A percentile compares a stretch with the other conserved stretches of the same genome.
Evolutionary conservation across 1,140 invertebrate genomes (phyloP).

Genomic region (Apis laboriosa): DNA sequence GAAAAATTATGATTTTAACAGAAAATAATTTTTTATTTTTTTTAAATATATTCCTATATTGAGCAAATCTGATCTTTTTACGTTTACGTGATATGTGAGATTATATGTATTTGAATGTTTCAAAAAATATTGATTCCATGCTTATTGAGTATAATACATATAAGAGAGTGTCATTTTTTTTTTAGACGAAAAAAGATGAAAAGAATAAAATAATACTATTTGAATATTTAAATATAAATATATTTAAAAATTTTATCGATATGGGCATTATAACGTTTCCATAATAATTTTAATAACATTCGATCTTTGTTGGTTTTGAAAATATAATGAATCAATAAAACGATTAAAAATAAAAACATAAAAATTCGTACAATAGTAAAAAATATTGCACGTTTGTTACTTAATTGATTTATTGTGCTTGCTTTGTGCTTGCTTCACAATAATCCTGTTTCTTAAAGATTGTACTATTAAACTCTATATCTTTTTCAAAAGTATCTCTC

Average conservation of each 20-base stretch:
- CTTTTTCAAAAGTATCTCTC: neutral
- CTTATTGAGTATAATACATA: neutral
- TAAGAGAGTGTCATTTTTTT: neutral
- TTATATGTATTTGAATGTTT: neutral
- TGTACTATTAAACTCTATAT: neutral
- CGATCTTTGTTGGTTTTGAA: neutral
- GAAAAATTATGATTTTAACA: too few species aligned
- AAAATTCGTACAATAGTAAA: neutral
- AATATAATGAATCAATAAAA: neutral
- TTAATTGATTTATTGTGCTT: neutral
- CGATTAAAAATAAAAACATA: too few species aligned
- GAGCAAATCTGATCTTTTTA: conserved; percentile 1
- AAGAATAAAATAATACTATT: conserved; percentile 1
- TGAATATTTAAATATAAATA: neutral
- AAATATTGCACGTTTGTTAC: neutral
- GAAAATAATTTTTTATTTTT: neutral
- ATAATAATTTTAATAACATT: neutral
- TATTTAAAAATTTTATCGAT: neutral
- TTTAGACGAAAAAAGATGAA: neutral
- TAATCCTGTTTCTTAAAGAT: neutral
- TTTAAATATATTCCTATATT: neutral
- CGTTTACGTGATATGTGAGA: conserved; percentile 7
- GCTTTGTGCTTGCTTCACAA: neutral
- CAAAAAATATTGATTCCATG: neutral
- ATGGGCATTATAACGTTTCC: neutral